These are phyloP conservation scores for Pandemis cinnamomeana DNA, from an alignment of 2,888 invertebrate species.

Conservation along the genomic window DNA sequence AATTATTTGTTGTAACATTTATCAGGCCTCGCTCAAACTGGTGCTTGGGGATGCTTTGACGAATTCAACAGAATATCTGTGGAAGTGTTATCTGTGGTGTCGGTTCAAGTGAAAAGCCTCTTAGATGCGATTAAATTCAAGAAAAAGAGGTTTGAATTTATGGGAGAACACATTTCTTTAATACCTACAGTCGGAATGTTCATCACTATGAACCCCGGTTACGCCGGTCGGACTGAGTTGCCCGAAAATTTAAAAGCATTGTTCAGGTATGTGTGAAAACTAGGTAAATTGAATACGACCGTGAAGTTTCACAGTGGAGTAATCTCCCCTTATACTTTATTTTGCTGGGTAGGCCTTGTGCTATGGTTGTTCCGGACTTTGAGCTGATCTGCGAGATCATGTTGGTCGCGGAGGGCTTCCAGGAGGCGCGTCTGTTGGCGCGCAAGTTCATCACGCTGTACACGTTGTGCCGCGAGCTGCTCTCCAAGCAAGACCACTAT, in stretches of 20 bases:
- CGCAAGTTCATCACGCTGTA: constrained; percentile 97
- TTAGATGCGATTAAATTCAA: constrained; percentile 94
- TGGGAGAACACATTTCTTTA: constrained; percentile 91
- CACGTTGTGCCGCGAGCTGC: constrained; percentile 93
- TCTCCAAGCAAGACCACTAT: constrained; percentile 98
- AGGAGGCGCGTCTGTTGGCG: constrained; percentile 94
- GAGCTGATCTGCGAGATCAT: constrained; percentile 98
- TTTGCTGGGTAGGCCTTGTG: constrained; percentile 90
- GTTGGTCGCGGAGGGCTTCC: constrained; percentile 98
- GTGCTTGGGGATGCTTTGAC: constrained; percentile 98
- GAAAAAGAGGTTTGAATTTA: constrained; percentile 91
- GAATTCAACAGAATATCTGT: constrained; percentile 98
- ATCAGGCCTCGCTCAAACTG: constrained; percentile 93
- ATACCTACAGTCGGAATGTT: constrained; percentile 94
- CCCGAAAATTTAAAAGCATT: constrained; percentile 92
- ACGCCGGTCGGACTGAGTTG: constrained; percentile 95
- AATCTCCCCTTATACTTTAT: neutral
- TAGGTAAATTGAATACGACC: neutral
- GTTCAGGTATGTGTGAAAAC: constrained; percentile 72
- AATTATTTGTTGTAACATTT: neutral
- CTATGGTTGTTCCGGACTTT: constrained; percentile 99
- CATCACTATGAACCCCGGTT: constrained; percentile 98
- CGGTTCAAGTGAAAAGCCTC: constrained; percentile 95
- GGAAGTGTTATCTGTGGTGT: constrained; percentile 97
- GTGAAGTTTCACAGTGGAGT: neutral